Conservation (phyloP, 2,888 invertebrate species). For the Aphodius granarius region DNA sequence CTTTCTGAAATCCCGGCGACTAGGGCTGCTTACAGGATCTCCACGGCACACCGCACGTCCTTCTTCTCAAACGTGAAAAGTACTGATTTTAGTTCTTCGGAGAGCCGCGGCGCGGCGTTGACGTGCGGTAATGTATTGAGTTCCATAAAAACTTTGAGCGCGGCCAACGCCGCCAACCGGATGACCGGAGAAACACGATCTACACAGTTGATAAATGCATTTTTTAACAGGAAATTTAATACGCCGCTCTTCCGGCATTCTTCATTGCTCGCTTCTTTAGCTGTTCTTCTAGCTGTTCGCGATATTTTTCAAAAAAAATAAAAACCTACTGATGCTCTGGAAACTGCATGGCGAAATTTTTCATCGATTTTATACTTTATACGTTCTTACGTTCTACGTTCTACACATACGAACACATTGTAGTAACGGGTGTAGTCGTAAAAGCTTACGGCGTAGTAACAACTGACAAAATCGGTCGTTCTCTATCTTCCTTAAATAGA, state of each 20-base stretch:
- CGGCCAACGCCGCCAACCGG: no score
- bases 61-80: neutral
- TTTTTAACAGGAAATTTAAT: neutral
- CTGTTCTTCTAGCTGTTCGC: neutral
- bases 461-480: no score
- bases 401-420: no score
- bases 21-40: neutral
- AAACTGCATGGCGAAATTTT: no score
- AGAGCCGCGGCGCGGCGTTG: neutral
- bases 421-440: no score
- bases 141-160: neutral
- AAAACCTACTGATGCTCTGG: neutral
- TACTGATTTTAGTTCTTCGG: neutral
- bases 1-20: neutral
- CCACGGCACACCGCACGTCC: neutral
- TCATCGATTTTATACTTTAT: no score
- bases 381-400: no score
- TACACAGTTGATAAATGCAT: constrained; percentile 9
- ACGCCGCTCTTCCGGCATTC: neutral
- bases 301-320: neutral
- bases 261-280: neutral
- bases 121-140: neutral
- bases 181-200: neutral
- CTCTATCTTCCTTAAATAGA: no score
- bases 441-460: no score